Evolutionary conservation across 1,140 invertebrate species (phyloP).

Genomic region (Aphaenogaster rudis): DNA sequence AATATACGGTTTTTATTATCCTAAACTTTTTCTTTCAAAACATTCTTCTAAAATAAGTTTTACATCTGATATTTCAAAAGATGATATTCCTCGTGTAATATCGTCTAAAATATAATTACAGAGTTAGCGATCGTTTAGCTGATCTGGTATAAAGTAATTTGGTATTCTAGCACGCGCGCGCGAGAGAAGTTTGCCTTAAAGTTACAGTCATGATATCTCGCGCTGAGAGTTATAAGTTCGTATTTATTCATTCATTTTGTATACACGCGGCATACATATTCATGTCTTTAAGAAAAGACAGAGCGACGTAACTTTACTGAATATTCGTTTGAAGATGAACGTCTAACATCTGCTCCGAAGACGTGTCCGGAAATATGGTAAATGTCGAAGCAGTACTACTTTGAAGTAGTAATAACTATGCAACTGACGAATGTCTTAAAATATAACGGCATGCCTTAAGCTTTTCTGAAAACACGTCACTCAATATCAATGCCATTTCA

Average conservation of each 20-base stretch:
- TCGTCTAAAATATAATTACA: constrained; percentile 45
- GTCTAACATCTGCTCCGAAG: constrained; percentile 49
- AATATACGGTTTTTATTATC: not conserved
- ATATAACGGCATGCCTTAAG: not conserved
- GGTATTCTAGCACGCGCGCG: constrained; percentile 43
- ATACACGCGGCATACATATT: constrained; percentile 61
- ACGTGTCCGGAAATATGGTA: constrained; percentile 40
- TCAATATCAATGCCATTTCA: constrained; percentile 3
- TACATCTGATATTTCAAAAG: not conserved
- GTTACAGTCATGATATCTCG: constrained; percentile 60
- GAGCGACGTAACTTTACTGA: constrained; percentile 54
- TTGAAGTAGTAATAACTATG: constrained; percentile 31
- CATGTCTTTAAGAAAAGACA: constrained; percentile 52
- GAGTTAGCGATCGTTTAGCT: constrained; percentile 61
- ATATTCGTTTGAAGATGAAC: constrained; percentile 60
- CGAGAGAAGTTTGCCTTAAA: constrained; percentile 53
- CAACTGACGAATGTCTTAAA: constrained; percentile 31
- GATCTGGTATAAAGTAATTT: constrained; percentile 57
- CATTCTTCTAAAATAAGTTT: not conserved
- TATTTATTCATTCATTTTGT: constrained; percentile 66
- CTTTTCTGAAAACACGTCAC: not conserved
- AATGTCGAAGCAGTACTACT: constrained; percentile 27
- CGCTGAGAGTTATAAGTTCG: constrained; percentile 52
- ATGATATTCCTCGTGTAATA: constrained; percentile 15
- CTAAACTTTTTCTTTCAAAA: not conserved